A percentile compares a stretch with the other conserved stretches of the same genome.
Conservation (phyloP, 1,140 invertebrate genomes). For the Aphaenogaster rudis region DNA sequence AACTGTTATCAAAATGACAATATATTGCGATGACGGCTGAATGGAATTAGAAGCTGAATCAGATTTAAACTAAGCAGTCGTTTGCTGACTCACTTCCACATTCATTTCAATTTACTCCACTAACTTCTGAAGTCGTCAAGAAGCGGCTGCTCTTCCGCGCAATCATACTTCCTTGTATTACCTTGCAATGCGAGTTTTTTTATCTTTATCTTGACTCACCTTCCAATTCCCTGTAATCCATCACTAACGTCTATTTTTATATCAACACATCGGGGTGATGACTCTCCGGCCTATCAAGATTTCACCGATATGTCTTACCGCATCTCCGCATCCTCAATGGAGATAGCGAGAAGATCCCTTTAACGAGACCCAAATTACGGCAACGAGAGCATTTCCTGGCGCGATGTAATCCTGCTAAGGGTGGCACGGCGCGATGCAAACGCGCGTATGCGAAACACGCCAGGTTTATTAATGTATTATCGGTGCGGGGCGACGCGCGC, state of each 20-base stretch:
- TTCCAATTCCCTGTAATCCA: neutral
- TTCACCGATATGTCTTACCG: neutral
- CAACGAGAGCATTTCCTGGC: neutral
- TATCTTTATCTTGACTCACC: neutral
- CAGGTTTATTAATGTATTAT: slow-evolving; percentile 72
- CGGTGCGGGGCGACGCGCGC: slow-evolving; percentile 63
- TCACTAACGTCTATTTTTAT: neutral
- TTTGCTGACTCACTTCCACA: slow-evolving; percentile 54
- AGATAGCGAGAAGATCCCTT: neutral
- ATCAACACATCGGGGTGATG: neutral
- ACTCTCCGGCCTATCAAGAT: neutral
- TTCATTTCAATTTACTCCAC: slow-evolving; percentile 30
- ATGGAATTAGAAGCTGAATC: slow-evolving; percentile 34
- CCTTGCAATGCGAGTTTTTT: slow-evolving; percentile 18
- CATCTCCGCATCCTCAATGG: neutral
- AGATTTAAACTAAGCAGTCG: slow-evolving; percentile 43
- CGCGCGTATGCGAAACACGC: slow-evolving; percentile 56
- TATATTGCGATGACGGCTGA: neutral
- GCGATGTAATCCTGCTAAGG: neutral
- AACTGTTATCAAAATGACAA: slow-evolving; percentile 35
- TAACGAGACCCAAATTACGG: slow-evolving; percentile 44
- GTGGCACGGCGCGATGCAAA: neutral
- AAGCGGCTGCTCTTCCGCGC: slow-evolving; percentile 31
- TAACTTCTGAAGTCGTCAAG: slow-evolving; percentile 46
- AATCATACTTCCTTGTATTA: slow-evolving; percentile 26